phyloP scores from a whole-genome alignment of 1,140 invertebrate genomes.

The Drosophila kanapiae region DNA sequence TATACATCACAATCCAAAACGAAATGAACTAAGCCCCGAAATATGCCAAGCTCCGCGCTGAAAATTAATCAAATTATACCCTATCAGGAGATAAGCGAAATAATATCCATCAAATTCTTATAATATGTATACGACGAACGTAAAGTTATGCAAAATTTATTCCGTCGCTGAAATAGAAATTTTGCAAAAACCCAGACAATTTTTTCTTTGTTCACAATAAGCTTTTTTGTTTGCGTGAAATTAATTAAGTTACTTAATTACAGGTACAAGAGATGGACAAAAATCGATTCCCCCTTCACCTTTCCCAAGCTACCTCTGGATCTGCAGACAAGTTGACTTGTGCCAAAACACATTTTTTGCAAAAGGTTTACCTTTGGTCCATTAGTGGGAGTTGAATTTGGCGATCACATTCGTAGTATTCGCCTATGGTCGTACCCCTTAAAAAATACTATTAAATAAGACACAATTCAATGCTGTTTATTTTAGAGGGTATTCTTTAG shows the following conservation, averaged over 20 bases:
- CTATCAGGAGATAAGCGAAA: constrained; percentile 52
- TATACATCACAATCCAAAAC: background rate
- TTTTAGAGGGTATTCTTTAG: constrained; percentile 27
- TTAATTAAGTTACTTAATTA: constrained; percentile 81
- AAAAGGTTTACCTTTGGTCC: constrained; percentile 7
- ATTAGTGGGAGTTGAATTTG: constrained; percentile 21
- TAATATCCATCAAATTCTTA: constrained; percentile 63
- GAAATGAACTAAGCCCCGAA: constrained; percentile 24
- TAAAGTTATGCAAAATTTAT: constrained; percentile 74
- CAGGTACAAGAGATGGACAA: constrained; percentile 50
- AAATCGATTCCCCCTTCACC: constrained; percentile 25
- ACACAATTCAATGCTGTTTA: background rate
- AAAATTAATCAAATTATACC: constrained; percentile 65
- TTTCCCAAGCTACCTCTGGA: background rate
- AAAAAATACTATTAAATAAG: background rate
- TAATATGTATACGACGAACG: constrained; percentile 34
- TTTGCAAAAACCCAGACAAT: constrained; percentile 40
- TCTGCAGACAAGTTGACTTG: constrained; percentile 67
- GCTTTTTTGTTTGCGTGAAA: constrained; percentile 44
- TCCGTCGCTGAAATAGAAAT: constrained; percentile 35
- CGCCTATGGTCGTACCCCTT: background rate
- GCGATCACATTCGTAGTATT: background rate
- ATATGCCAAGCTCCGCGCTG: constrained; percentile 22
- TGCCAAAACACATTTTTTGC: constrained; percentile 51
- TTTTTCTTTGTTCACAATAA: constrained; percentile 9